Percentiles rank a stretch among this genome's conserved stretches.
phyloP scores from a whole-genome alignment of 2,113 vertebrate genomes.

The Syrmaticus mikado region DNA sequence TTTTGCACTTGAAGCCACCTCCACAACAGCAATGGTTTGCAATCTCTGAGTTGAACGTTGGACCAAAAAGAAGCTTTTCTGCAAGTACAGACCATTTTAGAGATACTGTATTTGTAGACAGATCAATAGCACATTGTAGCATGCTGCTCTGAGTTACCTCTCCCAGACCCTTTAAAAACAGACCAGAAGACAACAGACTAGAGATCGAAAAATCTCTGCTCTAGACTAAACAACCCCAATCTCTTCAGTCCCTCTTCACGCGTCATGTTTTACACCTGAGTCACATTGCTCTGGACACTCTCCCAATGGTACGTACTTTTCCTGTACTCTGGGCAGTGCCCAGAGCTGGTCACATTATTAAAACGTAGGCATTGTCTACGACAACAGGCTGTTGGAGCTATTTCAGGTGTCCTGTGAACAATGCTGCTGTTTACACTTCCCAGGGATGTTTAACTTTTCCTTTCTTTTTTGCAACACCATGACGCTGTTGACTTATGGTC shows the following conservation, averaged over 20 bases:
- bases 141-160: not conserved
- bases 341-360: not conserved
- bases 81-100: not conserved
- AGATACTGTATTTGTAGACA: not conserved
- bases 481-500: not conserved
- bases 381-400: not conserved
- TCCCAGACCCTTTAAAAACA: not conserved
- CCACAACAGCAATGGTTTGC: not conserved
- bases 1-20: not conserved
- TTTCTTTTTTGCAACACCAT: slow-evolving; percentile 26
- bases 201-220: not conserved
- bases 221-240: not conserved
- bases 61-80: not conserved
- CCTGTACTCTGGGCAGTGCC: not conserved
- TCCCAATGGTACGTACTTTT: not conserved
- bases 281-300: not conserved
- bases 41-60: not conserved
- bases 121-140: not conserved
- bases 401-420: not conserved
- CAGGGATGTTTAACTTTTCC: slow-evolving; percentile 14
- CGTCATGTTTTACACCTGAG: not conserved
- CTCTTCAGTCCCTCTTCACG: not conserved
- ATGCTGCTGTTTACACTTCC: not conserved
- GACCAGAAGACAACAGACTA: not conserved
- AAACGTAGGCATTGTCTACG: not conserved